A percentile compares a stretch with the other conserved stretches of the same genome.
These are phyloP conservation scores for Porites lobata DNA, from an alignment of 92 coral and sea anemone species.

Conservation along the genomic window DNA sequence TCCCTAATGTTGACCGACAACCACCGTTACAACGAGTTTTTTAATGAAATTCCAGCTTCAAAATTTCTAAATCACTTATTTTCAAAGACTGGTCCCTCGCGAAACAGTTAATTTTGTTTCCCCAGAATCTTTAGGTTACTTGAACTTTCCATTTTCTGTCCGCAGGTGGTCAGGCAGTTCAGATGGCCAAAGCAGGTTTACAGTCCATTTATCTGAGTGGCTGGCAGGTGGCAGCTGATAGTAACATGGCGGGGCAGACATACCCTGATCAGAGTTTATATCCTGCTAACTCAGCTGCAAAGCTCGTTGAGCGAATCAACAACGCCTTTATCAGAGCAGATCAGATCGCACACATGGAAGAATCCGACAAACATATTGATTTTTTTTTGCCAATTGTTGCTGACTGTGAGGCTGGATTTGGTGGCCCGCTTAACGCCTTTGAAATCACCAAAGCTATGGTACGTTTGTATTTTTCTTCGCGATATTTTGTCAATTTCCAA, in stretches of 20 bases:
- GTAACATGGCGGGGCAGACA: constrained; percentile 92
- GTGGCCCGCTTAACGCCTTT: constrained; percentile 97
- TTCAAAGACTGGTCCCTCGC: no score
- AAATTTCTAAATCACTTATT: no score
- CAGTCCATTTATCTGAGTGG: constrained; percentile 98
- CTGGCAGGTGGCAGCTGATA: constrained; percentile 99
- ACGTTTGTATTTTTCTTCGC: constrained; percentile 10
- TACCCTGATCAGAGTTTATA: constrained; percentile 98
- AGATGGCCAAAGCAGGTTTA: constrained; percentile 98
- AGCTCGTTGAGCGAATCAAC: constrained; percentile 95
- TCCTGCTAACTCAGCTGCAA: constrained; percentile 96
- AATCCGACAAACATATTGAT: constrained; percentile 69
- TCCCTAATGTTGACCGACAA: no score
- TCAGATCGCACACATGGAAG: constrained; percentile 96
- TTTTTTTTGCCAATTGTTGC: constrained; percentile 95
- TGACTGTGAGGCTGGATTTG: constrained; percentile 99
- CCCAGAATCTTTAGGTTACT: no score
- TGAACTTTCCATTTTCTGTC: no score
- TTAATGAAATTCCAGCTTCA: no score
- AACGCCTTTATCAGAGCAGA: constrained; percentile 96
- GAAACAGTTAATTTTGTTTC: no score
- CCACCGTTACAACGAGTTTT: no score
- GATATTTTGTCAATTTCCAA: not conserved
- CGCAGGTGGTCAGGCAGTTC: constrained; percentile 95
- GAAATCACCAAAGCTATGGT: constrained; percentile 96